Conservation (phyloP, 2,888 invertebrate genomes). For the Macaria liturata region DNA sequence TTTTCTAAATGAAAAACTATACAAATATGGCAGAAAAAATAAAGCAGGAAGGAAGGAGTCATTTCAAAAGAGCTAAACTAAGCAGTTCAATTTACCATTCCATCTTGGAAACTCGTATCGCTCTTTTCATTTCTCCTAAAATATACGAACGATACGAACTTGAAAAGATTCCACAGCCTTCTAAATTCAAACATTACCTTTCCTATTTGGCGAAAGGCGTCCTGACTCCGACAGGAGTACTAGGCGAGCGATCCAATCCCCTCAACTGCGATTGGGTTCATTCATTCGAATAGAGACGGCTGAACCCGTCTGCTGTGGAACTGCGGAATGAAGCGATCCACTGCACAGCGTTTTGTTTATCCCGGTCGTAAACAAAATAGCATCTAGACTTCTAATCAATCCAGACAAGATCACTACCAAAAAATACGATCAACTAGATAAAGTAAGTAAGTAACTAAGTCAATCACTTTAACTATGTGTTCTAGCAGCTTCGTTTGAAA, state of each 20-base stretch:
- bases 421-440: no score
- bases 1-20: no score
- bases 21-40: no score
- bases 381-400: no score
- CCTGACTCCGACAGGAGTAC: slow-evolving; percentile 17
- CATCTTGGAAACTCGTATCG: background rate
- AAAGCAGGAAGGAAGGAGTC: background rate
- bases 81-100: slow-evolving; percentile 1
- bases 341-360: slow-evolving; percentile 53
- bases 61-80: background rate
- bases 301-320: slow-evolving; percentile 47
- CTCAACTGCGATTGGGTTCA: slow-evolving; percentile 64
- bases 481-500: no score
- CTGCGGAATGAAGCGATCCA: slow-evolving; percentile 58
- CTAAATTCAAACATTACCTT: slow-evolving; percentile 9
- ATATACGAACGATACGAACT: background rate
- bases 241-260: slow-evolving; percentile 37
- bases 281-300: slow-evolving; percentile 31
- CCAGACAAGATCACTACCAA: no score
- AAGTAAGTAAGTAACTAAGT: no score
- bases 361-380: slow-evolving; percentile 26
- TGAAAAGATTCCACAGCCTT: slow-evolving; percentile 4
- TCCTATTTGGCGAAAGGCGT: slow-evolving; percentile 12
- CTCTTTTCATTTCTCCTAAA: background rate
- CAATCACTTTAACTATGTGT: no score